Conservation (phyloP, 2,888 invertebrate species). For the Drosophila paracracens region DNA sequence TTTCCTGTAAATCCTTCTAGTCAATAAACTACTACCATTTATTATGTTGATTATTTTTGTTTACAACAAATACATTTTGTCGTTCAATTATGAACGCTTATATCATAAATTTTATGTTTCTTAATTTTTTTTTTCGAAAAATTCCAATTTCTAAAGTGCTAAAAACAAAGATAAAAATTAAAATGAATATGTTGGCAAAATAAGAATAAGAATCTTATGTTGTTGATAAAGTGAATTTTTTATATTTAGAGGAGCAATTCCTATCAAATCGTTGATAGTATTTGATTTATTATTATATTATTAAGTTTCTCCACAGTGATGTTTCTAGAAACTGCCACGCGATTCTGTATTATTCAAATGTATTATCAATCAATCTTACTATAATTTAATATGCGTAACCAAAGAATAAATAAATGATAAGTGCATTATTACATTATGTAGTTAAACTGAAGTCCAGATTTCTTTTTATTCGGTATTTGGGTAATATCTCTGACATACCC, state of each 20-base stretch:
- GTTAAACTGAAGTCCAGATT: slow-evolving; percentile 45
- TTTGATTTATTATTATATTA: neutral
- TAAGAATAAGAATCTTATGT: slow-evolving; percentile 1
- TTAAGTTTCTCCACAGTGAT: slow-evolving; percentile 6
- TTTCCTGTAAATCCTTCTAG: slow-evolving; percentile 57
- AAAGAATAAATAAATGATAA: slow-evolving; percentile 55
- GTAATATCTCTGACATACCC: slow-evolving; percentile 60
- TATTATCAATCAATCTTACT: slow-evolving; percentile 40
- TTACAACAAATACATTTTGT: slow-evolving; percentile 12
- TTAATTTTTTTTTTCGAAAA: neutral
- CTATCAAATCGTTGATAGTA: neutral
- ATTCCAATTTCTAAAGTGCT: neutral
- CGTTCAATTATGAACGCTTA: neutral
- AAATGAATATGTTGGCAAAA: neutral
- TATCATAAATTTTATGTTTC: neutral
- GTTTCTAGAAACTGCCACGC: slow-evolving; percentile 21
- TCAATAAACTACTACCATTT: slow-evolving; percentile 45
- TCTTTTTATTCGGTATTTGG: slow-evolving; percentile 54
- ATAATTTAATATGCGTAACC: slow-evolving; percentile 50
- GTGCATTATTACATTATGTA: slow-evolving; percentile 43
- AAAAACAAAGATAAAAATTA: neutral
- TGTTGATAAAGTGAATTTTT: neutral
- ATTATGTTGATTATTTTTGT: slow-evolving; percentile 27
- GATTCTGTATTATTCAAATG: slow-evolving; percentile 27
- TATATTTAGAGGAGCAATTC: slow-evolving; percentile 1